Percentiles rank a stretch among this genome's conserved stretches.
These are phyloP conservation scores for Meteorus sp. DNA, from an alignment of 1,140 invertebrate species.

Conservation along the genomic window DNA sequence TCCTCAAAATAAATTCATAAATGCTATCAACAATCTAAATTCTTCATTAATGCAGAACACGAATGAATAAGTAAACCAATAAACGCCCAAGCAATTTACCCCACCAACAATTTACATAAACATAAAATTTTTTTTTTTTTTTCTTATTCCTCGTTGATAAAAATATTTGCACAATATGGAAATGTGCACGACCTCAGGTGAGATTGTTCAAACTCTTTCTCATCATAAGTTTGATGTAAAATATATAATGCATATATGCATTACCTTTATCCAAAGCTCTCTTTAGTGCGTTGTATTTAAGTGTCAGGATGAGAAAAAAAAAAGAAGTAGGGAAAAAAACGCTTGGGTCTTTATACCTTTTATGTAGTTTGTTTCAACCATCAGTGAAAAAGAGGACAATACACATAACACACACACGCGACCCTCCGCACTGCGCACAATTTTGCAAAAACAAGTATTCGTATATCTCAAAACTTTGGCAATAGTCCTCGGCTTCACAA, in stretches of 20 bases:
- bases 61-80: too few species aligned
- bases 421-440: constrained; percentile 6
- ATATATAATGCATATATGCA: too few species aligned
- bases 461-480: constrained; percentile 47
- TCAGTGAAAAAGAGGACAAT: constrained; percentile 6
- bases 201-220: too few species aligned
- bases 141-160: too few species aligned
- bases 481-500: constrained; percentile 34
- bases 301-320: too few species aligned
- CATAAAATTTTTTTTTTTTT: neutral
- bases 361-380: constrained; percentile 1
- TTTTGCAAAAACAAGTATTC: constrained; percentile 47
- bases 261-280: constrained; percentile 9
- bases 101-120: neutral
- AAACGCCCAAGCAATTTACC: too few species aligned
- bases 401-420: neutral
- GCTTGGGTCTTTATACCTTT: neutral
- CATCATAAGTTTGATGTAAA: too few species aligned
- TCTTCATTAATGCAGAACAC: too few species aligned
- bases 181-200: neutral
- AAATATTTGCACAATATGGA: too few species aligned
- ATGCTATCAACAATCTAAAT: too few species aligned
- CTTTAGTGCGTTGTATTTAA: neutral
- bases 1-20: too few species aligned
- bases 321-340: too few species aligned